Evolutionary conservation across 2,888 invertebrate genomes (phyloP).

Genomic region (Cyaniris semiargus): DNA sequence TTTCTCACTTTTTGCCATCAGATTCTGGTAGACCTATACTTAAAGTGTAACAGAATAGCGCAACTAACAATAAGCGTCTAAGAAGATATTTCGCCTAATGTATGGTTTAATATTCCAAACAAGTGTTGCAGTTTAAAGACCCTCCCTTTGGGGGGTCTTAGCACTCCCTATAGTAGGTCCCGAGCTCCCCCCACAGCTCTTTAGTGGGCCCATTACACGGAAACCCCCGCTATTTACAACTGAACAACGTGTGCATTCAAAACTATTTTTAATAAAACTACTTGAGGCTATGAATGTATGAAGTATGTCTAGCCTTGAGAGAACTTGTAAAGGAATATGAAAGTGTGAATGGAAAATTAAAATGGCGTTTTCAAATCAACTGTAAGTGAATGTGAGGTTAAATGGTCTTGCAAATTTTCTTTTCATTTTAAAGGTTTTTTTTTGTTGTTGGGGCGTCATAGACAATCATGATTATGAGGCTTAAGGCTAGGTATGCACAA

Average conservation of each 20-base stretch:
- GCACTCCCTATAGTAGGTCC: not conserved
- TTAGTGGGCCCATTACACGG: conserved; percentile 15
- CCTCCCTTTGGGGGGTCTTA: not conserved
- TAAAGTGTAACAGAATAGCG: not conserved
- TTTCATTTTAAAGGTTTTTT: not conserved
- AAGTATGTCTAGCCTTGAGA: not conserved
- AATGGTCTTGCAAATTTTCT: not conserved
- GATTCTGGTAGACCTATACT: too few species aligned
- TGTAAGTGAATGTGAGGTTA: not conserved
- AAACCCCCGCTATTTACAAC: not conserved
- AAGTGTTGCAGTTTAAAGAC: conserved; percentile 39
- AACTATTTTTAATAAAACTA: conserved; percentile 18
- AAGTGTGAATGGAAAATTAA: not conserved
- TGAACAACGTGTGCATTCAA: conserved; percentile 12
- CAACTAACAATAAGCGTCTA: conserved; percentile 38
- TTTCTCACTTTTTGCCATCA: too few species aligned
- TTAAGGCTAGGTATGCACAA: too few species aligned
- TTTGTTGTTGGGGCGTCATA: too few species aligned
- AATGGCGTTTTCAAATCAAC: not conserved
- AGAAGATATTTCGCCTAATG: conserved; percentile 37
- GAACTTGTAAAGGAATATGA: not conserved
- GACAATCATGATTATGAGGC: too few species aligned
- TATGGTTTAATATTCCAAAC: conserved; percentile 43
- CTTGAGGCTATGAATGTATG: conserved; percentile 6
- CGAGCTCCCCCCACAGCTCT: not conserved